Conservation (phyloP, 2,888 invertebrate genomes). For the Lasioglossum malachurum region DNA sequence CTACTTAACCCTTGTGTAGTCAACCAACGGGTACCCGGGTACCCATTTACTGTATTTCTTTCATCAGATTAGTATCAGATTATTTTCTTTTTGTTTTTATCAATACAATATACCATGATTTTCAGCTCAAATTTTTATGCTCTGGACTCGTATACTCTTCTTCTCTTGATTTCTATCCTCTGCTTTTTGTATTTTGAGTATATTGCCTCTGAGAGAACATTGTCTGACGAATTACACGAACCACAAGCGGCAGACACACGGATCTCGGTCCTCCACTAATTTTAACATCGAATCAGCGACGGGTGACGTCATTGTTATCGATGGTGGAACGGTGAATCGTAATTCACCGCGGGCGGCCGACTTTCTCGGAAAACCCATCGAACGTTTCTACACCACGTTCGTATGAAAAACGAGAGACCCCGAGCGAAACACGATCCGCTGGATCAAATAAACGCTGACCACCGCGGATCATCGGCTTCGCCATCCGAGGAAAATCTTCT, state of each 20-base stretch:
- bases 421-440: background rate
- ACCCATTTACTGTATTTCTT: no score
- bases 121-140: background rate
- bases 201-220: background rate
- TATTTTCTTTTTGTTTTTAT: no score
- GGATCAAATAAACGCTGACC: conserved; percentile 18
- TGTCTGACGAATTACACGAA: background rate
- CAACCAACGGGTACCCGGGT: no score
- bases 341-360: conserved; percentile 29
- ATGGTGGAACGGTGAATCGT: conserved; percentile 30
- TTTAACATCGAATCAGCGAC: conserved; percentile 57
- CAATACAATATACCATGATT: no score
- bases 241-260: conserved; percentile 1
- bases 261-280: conserved; percentile 42
- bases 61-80: no score
- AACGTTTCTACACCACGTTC: conserved; percentile 24
- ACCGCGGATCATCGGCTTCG: background rate
- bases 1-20: background rate
- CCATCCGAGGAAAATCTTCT: conserved; percentile 1
- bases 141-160: background rate
- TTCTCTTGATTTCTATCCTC: background rate
- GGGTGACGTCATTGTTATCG: conserved; percentile 59
- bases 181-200: background rate
- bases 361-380: conserved; percentile 44
- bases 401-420: background rate